Evolutionary conservation across 2,888 invertebrate species (phyloP).

Genomic region (Seira ritae): DNA sequence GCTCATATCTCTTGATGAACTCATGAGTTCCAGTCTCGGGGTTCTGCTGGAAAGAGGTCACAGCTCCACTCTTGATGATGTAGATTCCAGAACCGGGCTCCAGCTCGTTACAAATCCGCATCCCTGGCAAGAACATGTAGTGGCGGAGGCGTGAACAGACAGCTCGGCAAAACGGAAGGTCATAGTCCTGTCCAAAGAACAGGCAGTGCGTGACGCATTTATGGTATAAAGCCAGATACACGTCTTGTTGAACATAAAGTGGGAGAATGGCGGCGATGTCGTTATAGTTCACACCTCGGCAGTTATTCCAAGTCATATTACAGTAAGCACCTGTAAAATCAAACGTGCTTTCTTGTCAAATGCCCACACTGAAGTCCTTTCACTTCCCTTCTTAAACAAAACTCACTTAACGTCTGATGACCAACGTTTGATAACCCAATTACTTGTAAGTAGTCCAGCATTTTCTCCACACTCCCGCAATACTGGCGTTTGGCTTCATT

Average conservation of each 20-base stretch:
- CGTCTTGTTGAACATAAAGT: conserved; percentile 57
- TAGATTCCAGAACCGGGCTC: conserved; percentile 63
- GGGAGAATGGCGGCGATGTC: conserved; percentile 64
- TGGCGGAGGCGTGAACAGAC: conserved; percentile 63
- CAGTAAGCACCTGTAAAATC: conserved; percentile 43
- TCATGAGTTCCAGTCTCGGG: conserved; percentile 51
- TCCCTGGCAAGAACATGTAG: conserved; percentile 63
- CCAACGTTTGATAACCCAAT: conserved; percentile 44
- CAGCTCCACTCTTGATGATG: conserved; percentile 67
- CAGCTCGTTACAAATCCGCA: conserved; percentile 62
- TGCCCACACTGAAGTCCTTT: not conserved
- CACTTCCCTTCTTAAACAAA: not conserved
- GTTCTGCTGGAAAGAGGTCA: conserved; percentile 60
- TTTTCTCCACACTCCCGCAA: conserved; percentile 50
- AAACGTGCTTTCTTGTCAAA: not conserved
- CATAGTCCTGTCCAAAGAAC: conserved; percentile 50
- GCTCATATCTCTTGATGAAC: conserved; percentile 64
- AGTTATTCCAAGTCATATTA: conserved; percentile 51
- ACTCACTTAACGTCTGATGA: conserved; percentile 38
- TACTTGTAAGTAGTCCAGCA: conserved; percentile 49
- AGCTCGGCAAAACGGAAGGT: conserved; percentile 59
- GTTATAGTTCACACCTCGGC: conserved; percentile 64
- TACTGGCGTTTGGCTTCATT: conserved; percentile 62
- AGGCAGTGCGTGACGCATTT: conserved; percentile 45
- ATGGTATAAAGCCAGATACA: conserved; percentile 63